phyloP scores from a whole-genome alignment of 2,888 invertebrate genomes.

The Drosophila helvetica region DNA sequence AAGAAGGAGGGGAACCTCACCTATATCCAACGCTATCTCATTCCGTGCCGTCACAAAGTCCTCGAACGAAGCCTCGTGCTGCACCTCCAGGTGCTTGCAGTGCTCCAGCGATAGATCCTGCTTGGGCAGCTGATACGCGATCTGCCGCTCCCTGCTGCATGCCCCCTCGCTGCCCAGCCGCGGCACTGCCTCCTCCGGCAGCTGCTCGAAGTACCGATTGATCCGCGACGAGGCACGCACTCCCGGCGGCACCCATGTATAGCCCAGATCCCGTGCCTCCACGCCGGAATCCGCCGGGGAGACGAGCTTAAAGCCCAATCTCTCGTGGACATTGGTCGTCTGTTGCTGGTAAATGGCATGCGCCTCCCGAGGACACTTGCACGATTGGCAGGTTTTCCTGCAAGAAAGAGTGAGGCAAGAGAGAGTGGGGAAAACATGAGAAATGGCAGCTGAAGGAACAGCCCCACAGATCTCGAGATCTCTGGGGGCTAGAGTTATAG shows the following conservation, averaged over 20 bases:
- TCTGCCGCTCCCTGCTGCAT: conserved; percentile 90
- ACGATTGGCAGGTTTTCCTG: conserved; percentile 96
- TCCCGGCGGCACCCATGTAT: conserved; percentile 88
- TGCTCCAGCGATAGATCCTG: conserved; percentile 96
- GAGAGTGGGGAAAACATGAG: background rate
- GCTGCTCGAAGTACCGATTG: conserved; percentile 95
- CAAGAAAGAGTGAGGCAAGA: conserved; percentile 59
- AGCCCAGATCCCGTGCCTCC: conserved; percentile 87
- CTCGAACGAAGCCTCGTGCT: conserved; percentile 92
- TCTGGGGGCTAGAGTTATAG: background rate
- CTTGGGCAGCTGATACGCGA: conserved; percentile 95
- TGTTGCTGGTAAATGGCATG: conserved; percentile 96
- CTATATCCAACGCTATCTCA: conserved; percentile 97
- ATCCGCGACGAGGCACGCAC: conserved; percentile 82
- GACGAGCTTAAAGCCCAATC: conserved; percentile 87
- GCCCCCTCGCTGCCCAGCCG: conserved; percentile 91
- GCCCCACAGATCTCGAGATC: background rate
- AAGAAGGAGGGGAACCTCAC: conserved; percentile 81
- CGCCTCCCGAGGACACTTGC: conserved; percentile 94
- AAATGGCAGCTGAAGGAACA: background rate
- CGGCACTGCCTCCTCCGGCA: conserved; percentile 92
- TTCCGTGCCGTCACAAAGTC: conserved; percentile 97
- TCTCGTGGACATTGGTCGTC: conserved; percentile 90
- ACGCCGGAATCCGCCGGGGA: conserved; percentile 86
- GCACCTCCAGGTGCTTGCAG: conserved; percentile 92